phyloP scores from a whole-genome alignment of 2,797 vertebrate genomes.

The Pseudomugil gertrudae region DNA sequence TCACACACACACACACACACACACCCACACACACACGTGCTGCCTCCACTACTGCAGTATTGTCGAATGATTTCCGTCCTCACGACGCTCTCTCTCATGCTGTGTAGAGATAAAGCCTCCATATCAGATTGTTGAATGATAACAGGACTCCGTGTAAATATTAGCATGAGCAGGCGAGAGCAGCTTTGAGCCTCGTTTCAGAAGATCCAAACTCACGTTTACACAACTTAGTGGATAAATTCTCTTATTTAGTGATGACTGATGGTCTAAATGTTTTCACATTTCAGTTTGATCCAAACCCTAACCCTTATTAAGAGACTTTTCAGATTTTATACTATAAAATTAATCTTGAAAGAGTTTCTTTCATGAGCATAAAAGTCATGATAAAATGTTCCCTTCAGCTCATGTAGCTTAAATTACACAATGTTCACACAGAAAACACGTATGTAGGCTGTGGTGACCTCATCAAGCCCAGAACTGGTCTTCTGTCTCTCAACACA shows the following conservation, averaged over 20 bases:
- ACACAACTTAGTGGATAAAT: not conserved
- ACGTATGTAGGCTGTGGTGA: too few species aligned
- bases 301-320: too few species aligned
- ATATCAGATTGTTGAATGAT: slow-evolving; percentile 57
- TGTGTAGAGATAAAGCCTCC: slow-evolving; percentile 60
- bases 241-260: not conserved
- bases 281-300: not conserved
- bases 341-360: too few species aligned
- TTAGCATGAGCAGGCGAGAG: slow-evolving; percentile 14
- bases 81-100: slow-evolving; percentile 5
- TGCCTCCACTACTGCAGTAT: slow-evolving; percentile 8
- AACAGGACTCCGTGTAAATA: slow-evolving; percentile 61
- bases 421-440: too few species aligned
- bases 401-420: too few species aligned
- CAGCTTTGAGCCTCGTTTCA: slow-evolving; percentile 6
- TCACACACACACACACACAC: not conserved
- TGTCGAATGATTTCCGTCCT: not conserved
- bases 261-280: not conserved
- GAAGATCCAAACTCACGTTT: not conserved
- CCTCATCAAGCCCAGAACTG: too few species aligned
- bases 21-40: too few species aligned
- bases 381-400: too few species aligned
- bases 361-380: too few species aligned
- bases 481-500: too few species aligned
- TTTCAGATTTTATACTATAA: too few species aligned